Base-by-base conservation (phyloP, 2,797 vertebrate species). In the Sebastes diploproa region DNA sequence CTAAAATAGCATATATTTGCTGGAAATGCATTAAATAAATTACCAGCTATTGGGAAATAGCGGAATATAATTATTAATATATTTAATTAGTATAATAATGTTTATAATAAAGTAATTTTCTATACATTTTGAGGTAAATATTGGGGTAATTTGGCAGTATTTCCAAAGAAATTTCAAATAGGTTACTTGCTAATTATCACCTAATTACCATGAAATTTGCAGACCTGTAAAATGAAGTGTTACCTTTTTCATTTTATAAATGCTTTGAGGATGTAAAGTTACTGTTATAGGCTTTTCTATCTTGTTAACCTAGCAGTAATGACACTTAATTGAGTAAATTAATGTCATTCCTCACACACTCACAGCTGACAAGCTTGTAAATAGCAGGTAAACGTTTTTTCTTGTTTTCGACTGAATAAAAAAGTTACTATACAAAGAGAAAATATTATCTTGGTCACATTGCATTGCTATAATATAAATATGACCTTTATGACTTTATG, bases 381-480 rank as follows among this genome's bases (percentile, higher is more conserved):
- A 73, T 84, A 54, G 34, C 70, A 18, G 22, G 6, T 52, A 32
- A 74, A 50, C 2, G 11, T 30, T 52, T 12, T 34, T 63, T 76
- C 16, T 38, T 52, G 23, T 75, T 58, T 80, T 56, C 42, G 71
- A 50, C 42, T 68, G 23, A 68, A 66, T 46, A 79, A 69, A 18
- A 81, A 54, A 62, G 42, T 38, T 73, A 58, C 27, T 38, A 59
- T 87, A 73, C 55, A 67, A 55, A 79, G n/a, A 73, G 16, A 65
- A 34, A 64, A 30, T 71, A 62, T 2, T 54, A 54, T 71, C 54
- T 64, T 69, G 20, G 38, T 75, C 63, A 79, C 38, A 72, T 66
- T 84, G 34, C 68, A 78, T 72, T 72, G 56, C 71, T 84, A 77
- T 63, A 74, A 81, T 75, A 70, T 85, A 78, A 72, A 83, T 71